Evolutionary conservation across 2,888 invertebrate genomes (phyloP), one percentile per base, ranked within the genome.

Genomic region (Sarcophaga carnaria): DNA sequence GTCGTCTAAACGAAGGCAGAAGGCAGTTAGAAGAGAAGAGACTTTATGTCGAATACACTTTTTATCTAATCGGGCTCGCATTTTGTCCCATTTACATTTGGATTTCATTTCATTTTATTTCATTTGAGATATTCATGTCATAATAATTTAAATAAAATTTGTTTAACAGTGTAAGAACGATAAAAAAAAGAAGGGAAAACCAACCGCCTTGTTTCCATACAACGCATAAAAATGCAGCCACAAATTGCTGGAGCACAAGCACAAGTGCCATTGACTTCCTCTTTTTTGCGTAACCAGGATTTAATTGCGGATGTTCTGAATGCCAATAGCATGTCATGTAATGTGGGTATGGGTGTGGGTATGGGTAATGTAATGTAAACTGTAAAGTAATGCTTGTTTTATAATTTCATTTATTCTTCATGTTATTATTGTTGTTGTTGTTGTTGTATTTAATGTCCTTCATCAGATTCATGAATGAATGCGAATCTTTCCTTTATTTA

Each of bases 261-360:
- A 80, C 79, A 54, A 54, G 54, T 54, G 54, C 17, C 54, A 54
- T 54, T 54, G 12, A 12, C 54, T 54, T 54, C 17, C 17, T 12
- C 17, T 12, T 49, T 12, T 80, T 83, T 22, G 22, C 49, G 10
- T 67, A 83, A 76, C 66, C 60, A 71, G 47, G 63, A 79, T 85
- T 75, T 85, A 87, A 87, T 87, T 87, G 85, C 85, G 87, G 87
- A 85, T 87, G 84, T 84, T 63, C 75, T 66, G 66, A 70, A n/a
- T 78, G 78, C 74, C 60, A 14, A 37, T 78, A 69, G 4, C 37
- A 49, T 69, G 71, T 75, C 20, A 69, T 47, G 27, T 72, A 63
- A 47, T 69, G 71, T 78, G 54, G 54, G 14, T 14, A 49, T 54
- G 54, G 54, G 14, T 14, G 14, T 49, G 49, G 37, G 37, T 37